Conservation (phyloP, 2,888 invertebrate genomes). For the Pammene fasciana region DNA sequence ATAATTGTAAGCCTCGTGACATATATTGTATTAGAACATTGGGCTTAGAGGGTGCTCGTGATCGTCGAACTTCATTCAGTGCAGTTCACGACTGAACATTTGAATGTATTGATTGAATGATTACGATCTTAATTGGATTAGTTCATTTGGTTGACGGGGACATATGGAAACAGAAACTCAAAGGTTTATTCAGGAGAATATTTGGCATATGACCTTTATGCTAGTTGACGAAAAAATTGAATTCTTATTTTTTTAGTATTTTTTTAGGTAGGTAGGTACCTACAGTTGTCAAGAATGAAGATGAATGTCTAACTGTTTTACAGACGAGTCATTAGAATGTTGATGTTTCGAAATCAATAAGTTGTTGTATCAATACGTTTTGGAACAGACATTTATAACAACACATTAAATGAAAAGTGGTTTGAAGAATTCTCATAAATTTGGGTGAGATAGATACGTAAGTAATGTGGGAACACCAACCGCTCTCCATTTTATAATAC, state of each 20-base stretch:
- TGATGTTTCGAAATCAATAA: neutral
- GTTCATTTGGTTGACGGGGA: neutral
- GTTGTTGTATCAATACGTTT: neutral
- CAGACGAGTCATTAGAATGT: too few species aligned
- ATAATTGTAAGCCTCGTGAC: neutral
- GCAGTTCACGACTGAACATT: slow-evolving; percentile 23
- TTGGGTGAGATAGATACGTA: slow-evolving; percentile 25
- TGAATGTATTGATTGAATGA: slow-evolving; percentile 21
- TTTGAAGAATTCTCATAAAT: slow-evolving; percentile 12
- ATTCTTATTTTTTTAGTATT: too few species aligned
- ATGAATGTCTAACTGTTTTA: too few species aligned
- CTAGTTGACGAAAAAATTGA: too few species aligned
- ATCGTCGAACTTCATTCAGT: slow-evolving; percentile 19
- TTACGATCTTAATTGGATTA: slow-evolving; percentile 24
- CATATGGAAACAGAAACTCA: neutral
- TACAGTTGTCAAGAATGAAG: too few species aligned
- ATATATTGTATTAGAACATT: neutral
- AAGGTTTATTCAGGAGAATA: neutral
- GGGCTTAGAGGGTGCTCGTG: slow-evolving; percentile 4
- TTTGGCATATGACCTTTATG: neutral
- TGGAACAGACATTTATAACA: neutral
- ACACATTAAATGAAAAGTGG: slow-evolving; percentile 4
- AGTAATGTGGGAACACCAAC: slow-evolving; percentile 26
- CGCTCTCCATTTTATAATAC: slow-evolving; percentile 30
- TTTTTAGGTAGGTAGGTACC: too few species aligned